phyloP scores from a whole-genome alignment of 2,113 vertebrate species.

The Campylorhamphus procurvoides region DNA sequence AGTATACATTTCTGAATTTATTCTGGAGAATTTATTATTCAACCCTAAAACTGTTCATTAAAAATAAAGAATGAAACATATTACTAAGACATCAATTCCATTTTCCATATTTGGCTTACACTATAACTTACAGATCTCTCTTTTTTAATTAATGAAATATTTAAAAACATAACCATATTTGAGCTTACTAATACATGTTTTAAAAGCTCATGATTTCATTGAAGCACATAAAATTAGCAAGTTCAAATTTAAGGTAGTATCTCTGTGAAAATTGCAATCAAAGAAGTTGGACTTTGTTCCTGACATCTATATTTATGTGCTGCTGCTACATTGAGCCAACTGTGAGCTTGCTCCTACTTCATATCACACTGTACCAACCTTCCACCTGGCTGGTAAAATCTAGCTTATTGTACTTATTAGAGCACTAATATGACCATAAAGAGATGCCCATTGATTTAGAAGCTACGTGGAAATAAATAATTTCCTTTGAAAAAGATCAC shows the following conservation, averaged over 20 bases:
- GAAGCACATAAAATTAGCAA: neutral
- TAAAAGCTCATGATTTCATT: neutral
- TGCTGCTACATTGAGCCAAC: neutral
- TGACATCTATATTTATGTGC: neutral
- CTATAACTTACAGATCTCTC: neutral
- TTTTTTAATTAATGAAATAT: conserved; percentile 53
- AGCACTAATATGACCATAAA: neutral
- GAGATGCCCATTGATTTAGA: neutral
- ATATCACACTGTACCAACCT: neutral
- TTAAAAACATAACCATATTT: conserved; percentile 1
- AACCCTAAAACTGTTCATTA: neutral
- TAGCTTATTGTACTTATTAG: neutral
- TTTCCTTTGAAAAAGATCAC: neutral
- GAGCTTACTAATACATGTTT: neutral
- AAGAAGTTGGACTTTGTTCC: neutral
- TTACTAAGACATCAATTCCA: conserved; percentile 14
- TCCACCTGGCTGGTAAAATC: neutral
- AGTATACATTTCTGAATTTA: neutral
- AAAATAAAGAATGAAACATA: neutral
- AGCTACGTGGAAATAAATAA: neutral
- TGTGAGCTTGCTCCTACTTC: neutral
- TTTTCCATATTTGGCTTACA: conserved; percentile 6
- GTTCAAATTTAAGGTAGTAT: conserved; percentile 1
- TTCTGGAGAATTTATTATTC: neutral
- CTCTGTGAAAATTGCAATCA: neutral